phyloP scores from a whole-genome alignment of 2,113 vertebrate species.

The Otis tarda region DNA sequence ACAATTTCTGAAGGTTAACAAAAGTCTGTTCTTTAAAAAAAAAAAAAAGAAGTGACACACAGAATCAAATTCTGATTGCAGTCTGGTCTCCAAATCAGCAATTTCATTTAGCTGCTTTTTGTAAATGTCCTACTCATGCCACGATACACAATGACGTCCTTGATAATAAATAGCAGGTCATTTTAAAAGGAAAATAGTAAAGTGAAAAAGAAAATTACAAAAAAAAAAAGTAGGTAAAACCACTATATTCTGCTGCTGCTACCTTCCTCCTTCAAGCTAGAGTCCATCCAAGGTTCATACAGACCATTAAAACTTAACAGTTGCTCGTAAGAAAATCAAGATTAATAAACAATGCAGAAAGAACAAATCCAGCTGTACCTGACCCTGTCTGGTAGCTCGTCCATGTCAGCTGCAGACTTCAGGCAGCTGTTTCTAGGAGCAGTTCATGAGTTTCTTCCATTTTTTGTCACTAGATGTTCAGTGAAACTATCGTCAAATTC shows the following conservation, averaged over 20 bases:
- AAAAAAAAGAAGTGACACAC: background rate
- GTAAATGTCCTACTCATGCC: background rate
- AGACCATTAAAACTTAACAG: background rate
- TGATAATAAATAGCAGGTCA: slow-evolving; percentile 36
- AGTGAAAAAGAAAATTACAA: background rate
- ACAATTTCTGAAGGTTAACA: slow-evolving; percentile 41
- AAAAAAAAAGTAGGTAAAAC: background rate
- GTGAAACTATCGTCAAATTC: background rate
- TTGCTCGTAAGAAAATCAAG: background rate
- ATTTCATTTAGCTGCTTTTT: slow-evolving; percentile 5
- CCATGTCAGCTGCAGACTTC: background rate
- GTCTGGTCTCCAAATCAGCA: background rate
- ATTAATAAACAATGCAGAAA: background rate
- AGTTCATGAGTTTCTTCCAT: background rate
- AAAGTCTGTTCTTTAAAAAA: background rate
- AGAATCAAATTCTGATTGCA: slow-evolving; percentile 23
- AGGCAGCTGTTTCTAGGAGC: background rate
- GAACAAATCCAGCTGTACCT: background rate
- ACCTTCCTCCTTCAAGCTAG: background rate
- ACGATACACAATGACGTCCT: background rate
- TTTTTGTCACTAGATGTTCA: background rate
- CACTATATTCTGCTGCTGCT: background rate
- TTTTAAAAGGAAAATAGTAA: background rate
- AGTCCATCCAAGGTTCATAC: background rate
- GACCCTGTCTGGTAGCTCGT: background rate